phyloP scores from a whole-genome alignment of 2,888 invertebrate species.

The Arrhopalites spinosus region DNA sequence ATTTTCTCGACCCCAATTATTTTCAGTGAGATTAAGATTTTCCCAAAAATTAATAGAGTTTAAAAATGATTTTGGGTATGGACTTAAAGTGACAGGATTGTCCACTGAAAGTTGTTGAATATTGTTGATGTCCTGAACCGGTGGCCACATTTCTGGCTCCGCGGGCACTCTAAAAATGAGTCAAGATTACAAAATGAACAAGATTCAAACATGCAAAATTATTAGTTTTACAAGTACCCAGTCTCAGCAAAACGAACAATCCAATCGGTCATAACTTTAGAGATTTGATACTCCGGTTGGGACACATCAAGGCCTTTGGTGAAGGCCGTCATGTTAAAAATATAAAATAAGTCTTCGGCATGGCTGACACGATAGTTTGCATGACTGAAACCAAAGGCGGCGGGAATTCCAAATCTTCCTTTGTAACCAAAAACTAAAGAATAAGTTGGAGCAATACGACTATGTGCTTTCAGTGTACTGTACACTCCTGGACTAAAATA shows the following conservation, averaged over 20 bases:
- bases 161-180: neutral
- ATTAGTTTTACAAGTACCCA: constrained; percentile 5
- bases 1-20: neutral
- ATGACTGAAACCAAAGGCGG: constrained; percentile 12
- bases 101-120: constrained; percentile 21
- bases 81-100: neutral
- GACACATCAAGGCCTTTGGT: constrained; percentile 21
- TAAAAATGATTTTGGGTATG: constrained; percentile 3
- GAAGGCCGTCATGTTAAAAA: constrained; percentile 28
- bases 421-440: constrained; percentile 15
- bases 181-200: neutral
- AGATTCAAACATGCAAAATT: neutral
- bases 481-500: constrained; percentile 20
- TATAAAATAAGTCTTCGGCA: constrained; percentile 27
- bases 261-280: constrained; percentile 9
- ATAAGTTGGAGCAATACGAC: constrained; percentile 29
- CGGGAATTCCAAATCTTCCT: constrained; percentile 23
- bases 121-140: neutral
- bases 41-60: constrained; percentile 31
- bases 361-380: constrained; percentile 11
- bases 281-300: constrained; percentile 26
- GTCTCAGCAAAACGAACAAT: constrained; percentile 20
- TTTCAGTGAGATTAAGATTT: neutral
- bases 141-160: constrained; percentile 12
- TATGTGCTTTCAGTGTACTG: constrained; percentile 14